A percentile compares a stretch with the other conserved stretches of the same genome.
These are phyloP conservation scores for Collichthys lucidus DNA, from an alignment of 2,113 vertebrate genomes.

Conservation along the genomic window DNA sequence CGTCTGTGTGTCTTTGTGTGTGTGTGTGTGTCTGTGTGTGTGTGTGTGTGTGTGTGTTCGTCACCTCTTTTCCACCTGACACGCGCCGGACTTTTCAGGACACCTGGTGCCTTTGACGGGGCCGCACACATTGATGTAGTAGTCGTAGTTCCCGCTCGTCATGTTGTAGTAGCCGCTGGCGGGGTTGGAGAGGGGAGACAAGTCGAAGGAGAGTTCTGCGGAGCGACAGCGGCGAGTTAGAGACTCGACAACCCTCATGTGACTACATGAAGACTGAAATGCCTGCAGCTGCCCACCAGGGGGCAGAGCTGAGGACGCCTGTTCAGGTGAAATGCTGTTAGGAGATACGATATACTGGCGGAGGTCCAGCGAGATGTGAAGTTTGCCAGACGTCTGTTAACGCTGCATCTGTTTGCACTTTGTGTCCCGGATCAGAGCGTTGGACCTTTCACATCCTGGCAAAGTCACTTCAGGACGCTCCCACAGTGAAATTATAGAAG, in stretches of 20 bases:
- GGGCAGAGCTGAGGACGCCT: neutral
- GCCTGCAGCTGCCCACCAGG: neutral
- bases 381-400: no score
- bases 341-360: no score
- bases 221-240: neutral
- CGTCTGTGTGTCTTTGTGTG: no score
- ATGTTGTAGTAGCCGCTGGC: conserved; percentile 79
- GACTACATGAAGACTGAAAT: no score
- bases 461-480: no score
- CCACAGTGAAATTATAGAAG: no score
- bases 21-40: neutral
- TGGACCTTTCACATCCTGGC: no score
- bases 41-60: neutral
- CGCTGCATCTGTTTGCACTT: no score
- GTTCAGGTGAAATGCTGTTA: no score
- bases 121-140: conserved; percentile 91
- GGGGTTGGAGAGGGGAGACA: conserved; percentile 88
- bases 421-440: no score
- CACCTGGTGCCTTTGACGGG: conserved; percentile 77
- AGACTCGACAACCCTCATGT: neutral
- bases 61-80: conserved; percentile 88
- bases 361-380: no score
- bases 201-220: conserved; percentile 89
- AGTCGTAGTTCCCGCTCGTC: conserved; percentile 82
- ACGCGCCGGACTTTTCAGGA: conserved; percentile 85